Base-by-base conservation (phyloP, 2,797 vertebrate genomes). In the Ctenopoma kingsleyae region DNA sequence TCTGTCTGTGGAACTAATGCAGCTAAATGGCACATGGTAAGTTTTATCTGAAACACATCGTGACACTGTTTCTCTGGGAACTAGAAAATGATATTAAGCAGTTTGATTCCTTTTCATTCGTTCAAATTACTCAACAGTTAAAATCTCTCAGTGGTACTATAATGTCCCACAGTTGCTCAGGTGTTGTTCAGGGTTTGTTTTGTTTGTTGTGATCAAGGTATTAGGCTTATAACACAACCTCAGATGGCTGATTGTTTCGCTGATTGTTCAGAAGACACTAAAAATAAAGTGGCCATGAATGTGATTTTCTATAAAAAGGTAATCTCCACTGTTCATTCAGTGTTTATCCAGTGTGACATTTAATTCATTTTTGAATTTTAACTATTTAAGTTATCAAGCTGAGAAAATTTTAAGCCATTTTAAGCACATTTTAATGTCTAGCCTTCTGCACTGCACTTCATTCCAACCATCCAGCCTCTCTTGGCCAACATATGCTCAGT, bases 1-100 rank as follows among this genome's bases (percentile, higher is more conserved):
- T 40, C 8, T n/a, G 8, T 50, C 71, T 57, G 67, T 68, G 84
- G 73, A 86, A 83, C 80, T 63, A 87, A 89, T 8, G 1, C 43
- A 51, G 64, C 59, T 60, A 36, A 78, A 65, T 5, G 7, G 19
- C 41, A 40, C 71, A 72, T 76, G 61, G 13, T 36, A 3, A 1
- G 9, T 46, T 59, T 78, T 36, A 74, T 74, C 32, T 52, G 71
- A 72, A 68, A 57, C 57, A 53, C 61, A 73, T 19, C 82, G 74
- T 88, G 87, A 89, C 72, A 61, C 58, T 25, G 41, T 30, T 20
- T 36, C 19, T 40, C 22, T 22, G 27, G 25, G 22, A 59, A 20
- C 25, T 30, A n/a, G 3, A 17, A 41, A 43, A 54, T 11, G 7
- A 19, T 3, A 17, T 17, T n/a, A 43, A 17, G 41, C 6, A 40